Base-by-base conservation (phyloP, 64 coral and sea anemone genomes). In the Astreopora myriophthalma region DNA sequence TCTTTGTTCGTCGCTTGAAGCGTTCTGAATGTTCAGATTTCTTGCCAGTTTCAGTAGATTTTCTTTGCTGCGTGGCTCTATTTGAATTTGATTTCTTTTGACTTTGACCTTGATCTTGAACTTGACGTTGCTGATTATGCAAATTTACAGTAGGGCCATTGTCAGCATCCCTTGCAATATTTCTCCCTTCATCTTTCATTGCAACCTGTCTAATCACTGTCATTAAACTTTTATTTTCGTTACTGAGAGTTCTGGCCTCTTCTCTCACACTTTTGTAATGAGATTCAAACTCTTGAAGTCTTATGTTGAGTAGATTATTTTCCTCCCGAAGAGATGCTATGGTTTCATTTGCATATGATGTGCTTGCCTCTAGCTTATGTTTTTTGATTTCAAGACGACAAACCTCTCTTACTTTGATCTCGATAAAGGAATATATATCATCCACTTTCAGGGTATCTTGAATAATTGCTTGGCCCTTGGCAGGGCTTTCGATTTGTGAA, bases 301-400 rank as follows among this genome's bases (percentile, higher is more conserved):
- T n/a, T n/a, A n/a, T n/a, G n/a, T n/a, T n/a, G n/a, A n/a, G n/a
- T n/a, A n/a, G n/a, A n/a, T n/a, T n/a, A n/a, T n/a, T n/a, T n/a
- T n/a, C n/a, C n/a, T n/a, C n/a, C n/a, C n/a, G n/a, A n/a, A n/a
- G n/a, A n/a, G n/a, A n/a, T n/a, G n/a, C n/a, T n/a, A n/a, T n/a
- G n/a, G n/a, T n/a, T n/a, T n/a, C n/a, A n/a, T n/a, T n/a, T n/a
- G n/a, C n/a, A n/a, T n/a, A n/a, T n/a, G n/a, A n/a, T n/a, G n/a
- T n/a, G n/a, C n/a, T n/a, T n/a, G n/a, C n/a, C n/a, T n/a, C 48
- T 51, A 1, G 28, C 67, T 71, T 71, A 71, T 0, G 67, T 71
- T 71, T 71, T 71, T 51, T 0, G 67, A 71, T 71, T 71, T 30
- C 67, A 71, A 71, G 67, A 24, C 67, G n/a, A n/a, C n/a, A n/a